Percentiles rank a stretch among this genome's conserved stretches.
These are phyloP conservation scores for Recurvirostra avosetta DNA, from an alignment of 2,113 vertebrate species.

Conservation along the genomic window DNA sequence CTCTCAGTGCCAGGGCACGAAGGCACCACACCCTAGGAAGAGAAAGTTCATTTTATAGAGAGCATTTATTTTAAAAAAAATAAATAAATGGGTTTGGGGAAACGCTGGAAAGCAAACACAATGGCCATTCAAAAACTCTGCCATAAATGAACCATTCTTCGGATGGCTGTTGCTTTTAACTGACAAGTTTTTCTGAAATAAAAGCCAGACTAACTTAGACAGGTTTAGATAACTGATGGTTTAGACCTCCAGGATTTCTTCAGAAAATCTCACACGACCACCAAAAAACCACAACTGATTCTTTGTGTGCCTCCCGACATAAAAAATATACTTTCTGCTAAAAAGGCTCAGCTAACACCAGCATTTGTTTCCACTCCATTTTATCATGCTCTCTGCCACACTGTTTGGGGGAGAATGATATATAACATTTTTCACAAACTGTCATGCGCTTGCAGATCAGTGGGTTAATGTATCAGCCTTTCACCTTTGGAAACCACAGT, in stretches of 20 bases:
- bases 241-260: constrained; percentile 2
- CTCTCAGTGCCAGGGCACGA: not conserved
- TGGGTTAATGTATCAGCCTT: constrained; percentile 46
- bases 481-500: constrained; percentile 51
- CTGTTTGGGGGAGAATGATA: not conserved
- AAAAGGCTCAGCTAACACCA: not conserved
- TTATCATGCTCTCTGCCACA: not conserved
- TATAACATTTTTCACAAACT: not conserved
- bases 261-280: not conserved
- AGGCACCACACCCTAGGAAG: not conserved
- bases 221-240: not conserved
- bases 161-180: not conserved
- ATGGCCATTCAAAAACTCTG: not conserved
- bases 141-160: not conserved
- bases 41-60: not conserved
- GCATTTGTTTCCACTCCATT: not conserved
- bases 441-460: not conserved
- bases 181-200: not conserved
- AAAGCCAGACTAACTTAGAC: not conserved
- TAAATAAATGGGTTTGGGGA: not conserved
- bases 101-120: not conserved
- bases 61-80: not conserved
- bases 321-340: not conserved
- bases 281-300: not conserved
- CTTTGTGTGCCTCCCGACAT: not conserved